Conservation (phyloP, 1,140 invertebrate genomes). For the Chironomus striatipennis region DNA sequence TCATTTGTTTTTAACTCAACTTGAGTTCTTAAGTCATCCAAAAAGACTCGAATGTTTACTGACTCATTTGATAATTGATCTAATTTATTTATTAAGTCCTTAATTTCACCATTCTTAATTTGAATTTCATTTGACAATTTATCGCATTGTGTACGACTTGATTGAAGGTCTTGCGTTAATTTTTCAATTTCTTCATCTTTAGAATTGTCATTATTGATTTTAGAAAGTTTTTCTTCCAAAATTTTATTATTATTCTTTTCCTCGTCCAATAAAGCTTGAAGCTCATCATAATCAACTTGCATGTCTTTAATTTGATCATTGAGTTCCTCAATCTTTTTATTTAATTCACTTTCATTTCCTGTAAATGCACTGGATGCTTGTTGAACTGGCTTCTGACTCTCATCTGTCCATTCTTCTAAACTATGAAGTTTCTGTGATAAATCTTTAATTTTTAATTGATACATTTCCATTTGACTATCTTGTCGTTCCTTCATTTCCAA, state of each 20-base stretch:
- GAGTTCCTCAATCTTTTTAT: constrained; percentile 23
- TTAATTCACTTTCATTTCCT: constrained; percentile 24
- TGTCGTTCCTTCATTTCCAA: constrained; percentile 70
- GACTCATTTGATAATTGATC: constrained; percentile 25
- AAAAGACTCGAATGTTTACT: constrained; percentile 16
- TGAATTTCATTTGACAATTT: background rate
- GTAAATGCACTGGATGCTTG: background rate
- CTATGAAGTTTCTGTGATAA: constrained; percentile 50
- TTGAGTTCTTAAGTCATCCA: constrained; percentile 27
- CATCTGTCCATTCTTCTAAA: constrained; percentile 48
- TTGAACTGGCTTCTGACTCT: constrained; percentile 9
- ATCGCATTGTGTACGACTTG: background rate
- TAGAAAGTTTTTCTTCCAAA: constrained; percentile 34
- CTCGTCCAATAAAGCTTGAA: constrained; percentile 55
- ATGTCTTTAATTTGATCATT: constrained; percentile 49
- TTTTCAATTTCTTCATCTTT: constrained; percentile 5
- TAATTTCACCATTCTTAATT: constrained; percentile 25
- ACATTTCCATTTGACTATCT: constrained; percentile 59
- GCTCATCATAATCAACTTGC: constrained; percentile 59
- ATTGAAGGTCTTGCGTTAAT: background rate
- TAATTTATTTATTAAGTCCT: constrained; percentile 27
- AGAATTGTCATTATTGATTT: constrained; percentile 30
- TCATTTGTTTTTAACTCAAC: constrained; percentile 28
- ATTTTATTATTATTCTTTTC: constrained; percentile 38
- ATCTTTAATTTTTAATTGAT: constrained; percentile 59